Base-by-base conservation (phyloP, 1,140 invertebrate genomes). In the Homarus americanus region DNA sequence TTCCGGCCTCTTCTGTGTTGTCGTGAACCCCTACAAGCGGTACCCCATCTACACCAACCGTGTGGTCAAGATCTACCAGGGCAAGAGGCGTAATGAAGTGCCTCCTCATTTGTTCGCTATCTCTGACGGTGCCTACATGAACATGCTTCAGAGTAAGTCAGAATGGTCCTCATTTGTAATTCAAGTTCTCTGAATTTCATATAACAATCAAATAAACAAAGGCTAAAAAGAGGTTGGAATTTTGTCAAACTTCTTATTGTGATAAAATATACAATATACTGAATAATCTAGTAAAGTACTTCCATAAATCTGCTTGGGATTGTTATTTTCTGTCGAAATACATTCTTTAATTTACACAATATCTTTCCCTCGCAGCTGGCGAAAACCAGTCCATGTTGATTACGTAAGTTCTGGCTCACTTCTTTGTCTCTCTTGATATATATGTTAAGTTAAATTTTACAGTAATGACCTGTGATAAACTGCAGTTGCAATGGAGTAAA, bases 111-210 rank as follows among this genome's bases (percentile, higher is more conserved):
- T 90, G 44, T 90, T 90, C 72, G 88, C 88, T n/a, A 90, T 90
- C 80, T 90, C 88, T 78, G 88, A 90, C 72, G 88, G 88, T 34
- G 88, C 88, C 66, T 90, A 90, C 88, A 83, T 28, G 66, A 83
- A 83, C 88, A 90, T 90, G 88, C 12, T 83, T 32, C 94, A 91
- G 95, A 95, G 73, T 96, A 96, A 94, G 96, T 75, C 28, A 24
- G 69, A 72, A n/a, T 1, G 28, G 1, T 75, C 36, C 69, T 72
- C 4, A 63, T 1, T 28, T 36, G 41, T 38, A 12, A 17, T 3
- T 38, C 7, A 75, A 36, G 41, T 38, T 75, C 1, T 36, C 41
- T 75, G 4, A 28, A 24, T 72, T 24, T 9, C 66, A 72, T 72
- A n/a, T 24, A 15, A 15, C 10, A 10, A 63, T n/a, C n/a, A 49